Evolutionary conservation across 2,797 vertebrate species (phyloP).

Genomic region (Schizopygopsis pylzovi): DNA sequence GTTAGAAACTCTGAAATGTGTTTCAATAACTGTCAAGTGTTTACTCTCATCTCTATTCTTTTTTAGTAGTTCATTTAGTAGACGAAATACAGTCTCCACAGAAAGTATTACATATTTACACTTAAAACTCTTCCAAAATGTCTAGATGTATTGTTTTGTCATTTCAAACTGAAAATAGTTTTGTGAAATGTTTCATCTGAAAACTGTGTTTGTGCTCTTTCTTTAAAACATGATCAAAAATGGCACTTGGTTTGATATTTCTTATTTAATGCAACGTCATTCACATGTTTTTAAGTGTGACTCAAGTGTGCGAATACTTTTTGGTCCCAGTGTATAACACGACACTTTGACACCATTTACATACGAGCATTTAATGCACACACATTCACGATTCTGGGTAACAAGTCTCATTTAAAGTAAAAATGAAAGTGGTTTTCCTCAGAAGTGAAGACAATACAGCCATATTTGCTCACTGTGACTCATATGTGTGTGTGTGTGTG

Average conservation of each 20-base stretch:
- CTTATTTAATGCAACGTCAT: not conserved
- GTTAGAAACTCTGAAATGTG: not conserved
- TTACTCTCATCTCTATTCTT: not conserved
- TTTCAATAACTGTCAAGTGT: not conserved
- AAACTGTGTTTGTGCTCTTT: not conserved
- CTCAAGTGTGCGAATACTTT: not conserved
- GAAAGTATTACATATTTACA: not conserved
- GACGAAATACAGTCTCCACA: not conserved
- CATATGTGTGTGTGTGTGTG: not conserved
- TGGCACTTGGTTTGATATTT: not conserved
- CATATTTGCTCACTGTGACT: not conserved
- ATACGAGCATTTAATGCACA: not conserved
- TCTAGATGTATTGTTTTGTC: not conserved
- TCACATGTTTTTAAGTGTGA: not conserved
- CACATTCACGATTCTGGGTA: not conserved
- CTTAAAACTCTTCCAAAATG: not conserved
- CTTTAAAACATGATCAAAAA: not conserved
- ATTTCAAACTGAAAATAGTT: not conserved
- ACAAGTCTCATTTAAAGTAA: slow-evolving; percentile 30
- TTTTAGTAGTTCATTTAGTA: not conserved
- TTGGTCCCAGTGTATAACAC: not conserved
- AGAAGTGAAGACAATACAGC: slow-evolving; percentile 7
- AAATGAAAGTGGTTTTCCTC: slow-evolving; percentile 26
- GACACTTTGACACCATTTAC: not conserved
- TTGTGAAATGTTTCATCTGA: not conserved